Conservation (phyloP, 92 coral and sea anemone genomes). For the Blastomussa wellsi region DNA sequence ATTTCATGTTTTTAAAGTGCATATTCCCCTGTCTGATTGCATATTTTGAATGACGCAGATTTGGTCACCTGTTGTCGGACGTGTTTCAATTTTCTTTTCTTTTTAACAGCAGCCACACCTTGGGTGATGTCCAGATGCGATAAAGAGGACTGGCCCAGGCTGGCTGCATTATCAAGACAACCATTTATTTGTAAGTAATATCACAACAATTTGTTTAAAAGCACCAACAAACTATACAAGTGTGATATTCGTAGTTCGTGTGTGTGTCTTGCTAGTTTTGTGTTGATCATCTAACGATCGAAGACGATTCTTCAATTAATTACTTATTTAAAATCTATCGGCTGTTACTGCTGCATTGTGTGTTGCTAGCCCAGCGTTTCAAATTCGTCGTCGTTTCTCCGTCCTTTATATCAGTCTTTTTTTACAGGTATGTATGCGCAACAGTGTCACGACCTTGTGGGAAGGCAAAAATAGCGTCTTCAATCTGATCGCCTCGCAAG, state of each 20-base stretch:
- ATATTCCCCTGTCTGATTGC: neutral
- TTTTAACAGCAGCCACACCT: conserved; percentile 17
- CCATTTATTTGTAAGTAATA: neutral
- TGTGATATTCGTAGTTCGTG: neutral
- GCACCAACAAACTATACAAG: neutral
- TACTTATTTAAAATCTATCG: neutral
- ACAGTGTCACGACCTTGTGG: neutral
- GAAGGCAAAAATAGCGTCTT: neutral
- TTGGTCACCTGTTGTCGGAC: conserved; percentile 26
- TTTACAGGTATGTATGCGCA: neutral
- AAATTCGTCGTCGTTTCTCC: neutral
- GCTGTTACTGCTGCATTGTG: neutral
- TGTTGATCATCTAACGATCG: conserved; percentile 4
- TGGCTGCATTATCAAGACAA: neutral
- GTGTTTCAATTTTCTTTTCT: neutral
- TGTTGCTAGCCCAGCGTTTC: neutral
- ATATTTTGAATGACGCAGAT: neutral
- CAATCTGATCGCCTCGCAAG: neutral
- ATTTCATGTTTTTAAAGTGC: neutral
- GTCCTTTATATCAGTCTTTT: neutral
- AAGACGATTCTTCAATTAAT: neutral
- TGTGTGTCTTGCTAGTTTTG: neutral
- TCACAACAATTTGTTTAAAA: neutral
- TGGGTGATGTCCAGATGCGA: neutral
- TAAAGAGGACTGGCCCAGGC: neutral